Conservation (phyloP, 1,140 invertebrate species). For the Drosophila persimilis region DNA sequence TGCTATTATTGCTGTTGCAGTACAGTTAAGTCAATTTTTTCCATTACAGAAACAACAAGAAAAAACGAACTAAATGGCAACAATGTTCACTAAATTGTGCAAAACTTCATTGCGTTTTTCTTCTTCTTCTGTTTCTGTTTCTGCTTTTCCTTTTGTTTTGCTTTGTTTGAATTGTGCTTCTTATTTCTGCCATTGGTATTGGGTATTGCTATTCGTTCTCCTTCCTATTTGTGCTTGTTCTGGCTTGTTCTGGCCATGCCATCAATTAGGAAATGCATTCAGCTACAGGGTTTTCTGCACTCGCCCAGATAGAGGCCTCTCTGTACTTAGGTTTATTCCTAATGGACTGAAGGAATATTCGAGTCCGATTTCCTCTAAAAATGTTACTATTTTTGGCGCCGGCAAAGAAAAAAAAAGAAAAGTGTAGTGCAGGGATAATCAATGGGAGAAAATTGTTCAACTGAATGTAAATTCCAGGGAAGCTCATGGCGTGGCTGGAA, state of each 20-base stretch:
- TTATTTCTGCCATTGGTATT: no score
- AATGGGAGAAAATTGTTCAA: no score
- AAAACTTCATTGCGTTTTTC: constrained; percentile 63
- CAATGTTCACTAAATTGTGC: constrained; percentile 73
- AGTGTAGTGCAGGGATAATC: no score
- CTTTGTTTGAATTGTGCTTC: constrained; percentile 34
- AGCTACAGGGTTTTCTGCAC: no score
- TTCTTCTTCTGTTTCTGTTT: constrained; percentile 36
- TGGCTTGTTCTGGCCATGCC: constrained; percentile 32
- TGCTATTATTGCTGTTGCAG: constrained; percentile 52
- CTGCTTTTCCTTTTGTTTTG: constrained; percentile 39
- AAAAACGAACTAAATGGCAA: constrained; percentile 49
- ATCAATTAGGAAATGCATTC: constrained; percentile 41
- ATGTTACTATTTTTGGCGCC: no score
- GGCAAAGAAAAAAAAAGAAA: no score
- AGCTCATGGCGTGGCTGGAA: no score
- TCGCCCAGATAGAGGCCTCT: no score
- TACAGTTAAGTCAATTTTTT: constrained; percentile 71
- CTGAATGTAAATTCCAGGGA: no score
- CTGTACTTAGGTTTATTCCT: no score
- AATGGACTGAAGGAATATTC: no score
- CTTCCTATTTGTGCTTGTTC: neutral
- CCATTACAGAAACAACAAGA: constrained; percentile 45
- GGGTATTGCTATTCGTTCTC: constrained; percentile 16
- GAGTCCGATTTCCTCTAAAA: no score